These are phyloP conservation scores for Ptychoptera contaminata DNA, from an alignment of 2,888 invertebrate species.

Conservation along the genomic window DNA sequence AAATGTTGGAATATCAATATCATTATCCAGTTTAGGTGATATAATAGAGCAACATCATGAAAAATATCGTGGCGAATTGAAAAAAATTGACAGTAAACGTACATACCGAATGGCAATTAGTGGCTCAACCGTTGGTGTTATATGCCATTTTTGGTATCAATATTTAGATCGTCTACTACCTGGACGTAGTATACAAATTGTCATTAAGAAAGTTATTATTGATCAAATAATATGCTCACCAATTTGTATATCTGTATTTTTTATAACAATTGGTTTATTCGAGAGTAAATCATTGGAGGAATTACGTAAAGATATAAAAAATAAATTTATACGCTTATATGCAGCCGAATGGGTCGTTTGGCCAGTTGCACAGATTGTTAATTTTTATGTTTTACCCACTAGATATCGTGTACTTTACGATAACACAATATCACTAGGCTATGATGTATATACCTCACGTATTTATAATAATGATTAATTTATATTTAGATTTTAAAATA, in stretches of 20 bases:
- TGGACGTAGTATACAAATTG: constrained; percentile 46
- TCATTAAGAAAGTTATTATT: constrained; percentile 59
- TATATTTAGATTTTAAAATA: too few species aligned
- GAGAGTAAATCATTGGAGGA: constrained; percentile 45
- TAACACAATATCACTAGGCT: constrained; percentile 68
- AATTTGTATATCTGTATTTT: constrained; percentile 58
- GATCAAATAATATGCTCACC: constrained; percentile 81
- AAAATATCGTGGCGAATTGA: constrained; percentile 37
- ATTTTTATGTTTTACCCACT: constrained; percentile 74
- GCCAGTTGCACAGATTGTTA: constrained; percentile 87
- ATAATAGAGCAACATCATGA: constrained; percentile 67
- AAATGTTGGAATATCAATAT: constrained; percentile 60
- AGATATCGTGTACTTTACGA: constrained; percentile 76
- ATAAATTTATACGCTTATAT: constrained; percentile 64
- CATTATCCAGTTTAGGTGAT: constrained; percentile 65
- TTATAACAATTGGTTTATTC: constrained; percentile 55
- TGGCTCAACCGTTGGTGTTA: constrained; percentile 58
- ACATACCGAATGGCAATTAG: constrained; percentile 63
- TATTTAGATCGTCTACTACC: constrained; percentile 55
- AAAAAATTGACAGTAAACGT: constrained; percentile 41
- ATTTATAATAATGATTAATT: constrained; percentile 25
- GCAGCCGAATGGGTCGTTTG: constrained; percentile 81
- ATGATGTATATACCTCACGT: constrained; percentile 71
- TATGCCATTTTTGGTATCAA: constrained; percentile 79
- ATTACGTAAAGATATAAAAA: constrained; percentile 47